Evolutionary conservation across 2,797 vertebrate species (phyloP).

Genomic region (Macropodus opercularis): DNA sequence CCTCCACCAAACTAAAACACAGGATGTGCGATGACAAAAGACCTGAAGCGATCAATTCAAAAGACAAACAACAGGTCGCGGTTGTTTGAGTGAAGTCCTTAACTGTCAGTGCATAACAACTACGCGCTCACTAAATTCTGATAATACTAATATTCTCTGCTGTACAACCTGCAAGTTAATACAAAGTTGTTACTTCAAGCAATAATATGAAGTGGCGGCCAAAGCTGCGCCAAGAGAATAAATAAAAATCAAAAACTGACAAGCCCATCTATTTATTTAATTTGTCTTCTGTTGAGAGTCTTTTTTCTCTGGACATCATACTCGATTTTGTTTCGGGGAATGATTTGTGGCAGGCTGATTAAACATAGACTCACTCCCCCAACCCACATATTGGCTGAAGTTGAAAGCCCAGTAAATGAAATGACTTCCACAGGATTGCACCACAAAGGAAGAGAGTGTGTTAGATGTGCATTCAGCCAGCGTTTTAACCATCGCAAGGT

Average conservation of each 20-base stretch:
- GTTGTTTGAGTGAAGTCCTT: background rate
- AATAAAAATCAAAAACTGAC: slow-evolving; percentile 64
- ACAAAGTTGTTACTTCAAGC: slow-evolving; percentile 39
- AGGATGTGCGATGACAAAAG: background rate
- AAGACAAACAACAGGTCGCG: background rate
- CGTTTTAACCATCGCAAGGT: slow-evolving; percentile 73
- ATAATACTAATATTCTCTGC: background rate
- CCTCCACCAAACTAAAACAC: slow-evolving; percentile 9
- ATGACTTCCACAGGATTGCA: slow-evolving; percentile 83
- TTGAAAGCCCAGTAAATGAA: slow-evolving; percentile 82
- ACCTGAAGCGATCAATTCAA: slow-evolving; percentile 1
- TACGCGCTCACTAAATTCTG: slow-evolving; percentile 4
- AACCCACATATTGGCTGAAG: slow-evolving; percentile 66
- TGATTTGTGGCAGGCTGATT: slow-evolving; percentile 74
- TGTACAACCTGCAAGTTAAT: slow-evolving; percentile 46
- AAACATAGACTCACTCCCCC: slow-evolving; percentile 63
- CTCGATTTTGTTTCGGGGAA: slow-evolving; percentile 72
- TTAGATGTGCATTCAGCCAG: slow-evolving; percentile 81
- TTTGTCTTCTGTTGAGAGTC: slow-evolving; percentile 62
- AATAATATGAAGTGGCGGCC: slow-evolving; percentile 52
- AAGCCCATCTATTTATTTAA: slow-evolving; percentile 69
- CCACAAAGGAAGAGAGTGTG: slow-evolving; percentile 79
- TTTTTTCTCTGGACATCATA: slow-evolving; percentile 59
- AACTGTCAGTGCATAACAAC: background rate
- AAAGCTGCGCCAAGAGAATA: slow-evolving; percentile 48